Conservation (phyloP, 1,140 invertebrate species). For the Tetramorium parvispinum region DNA sequence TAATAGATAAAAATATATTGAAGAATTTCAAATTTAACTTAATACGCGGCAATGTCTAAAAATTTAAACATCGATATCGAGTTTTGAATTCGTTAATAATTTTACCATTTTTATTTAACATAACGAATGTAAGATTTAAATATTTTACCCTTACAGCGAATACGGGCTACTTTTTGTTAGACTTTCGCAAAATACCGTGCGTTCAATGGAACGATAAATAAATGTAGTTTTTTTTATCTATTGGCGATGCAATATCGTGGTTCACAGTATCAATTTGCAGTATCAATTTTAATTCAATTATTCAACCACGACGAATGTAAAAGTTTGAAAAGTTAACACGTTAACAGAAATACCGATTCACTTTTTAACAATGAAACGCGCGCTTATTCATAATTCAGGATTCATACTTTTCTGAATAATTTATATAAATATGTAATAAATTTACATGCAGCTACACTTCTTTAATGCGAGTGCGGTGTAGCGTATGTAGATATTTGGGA, state of each 20-base stretch:
- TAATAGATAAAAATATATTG: too few relatives aligned
- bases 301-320: background rate
- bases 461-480: background rate
- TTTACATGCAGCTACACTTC: background rate
- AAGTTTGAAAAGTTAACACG: background rate
- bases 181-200: background rate
- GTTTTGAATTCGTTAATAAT: background rate
- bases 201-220: background rate
- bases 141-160: background rate
- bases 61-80: background rate
- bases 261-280: background rate
- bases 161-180: background rate
- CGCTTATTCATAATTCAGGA: background rate
- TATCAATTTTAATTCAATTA: constrained; percentile 1
- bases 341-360: background rate
- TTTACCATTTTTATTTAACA: background rate
- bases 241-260: background rate
- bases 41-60: background rate
- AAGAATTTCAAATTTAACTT: background rate
- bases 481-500: background rate
- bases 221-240: background rate
- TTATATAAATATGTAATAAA: background rate
- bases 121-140: background rate
- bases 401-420: background rate
- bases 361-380: background rate